Evolutionary conservation across 1,140 invertebrate genomes (phyloP).

Genomic region (Pseudachorutes palmiensis): DNA sequence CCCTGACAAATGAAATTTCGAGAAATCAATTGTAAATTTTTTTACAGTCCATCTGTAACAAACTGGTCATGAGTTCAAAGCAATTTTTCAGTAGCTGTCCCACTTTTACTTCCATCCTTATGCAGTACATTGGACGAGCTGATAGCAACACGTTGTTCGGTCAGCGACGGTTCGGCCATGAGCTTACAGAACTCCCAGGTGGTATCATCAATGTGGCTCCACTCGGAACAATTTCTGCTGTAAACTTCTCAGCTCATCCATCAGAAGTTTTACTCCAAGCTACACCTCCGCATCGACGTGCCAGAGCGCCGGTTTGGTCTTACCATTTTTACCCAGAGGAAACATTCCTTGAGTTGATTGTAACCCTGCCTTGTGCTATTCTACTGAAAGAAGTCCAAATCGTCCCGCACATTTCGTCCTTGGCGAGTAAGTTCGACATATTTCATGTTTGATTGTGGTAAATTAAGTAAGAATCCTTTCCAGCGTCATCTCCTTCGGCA

Average conservation of each 20-base stretch:
- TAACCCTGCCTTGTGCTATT: slow-evolving; percentile 81
- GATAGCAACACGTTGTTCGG: slow-evolving; percentile 31
- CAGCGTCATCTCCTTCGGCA: slow-evolving; percentile 70
- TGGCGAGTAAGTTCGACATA: slow-evolving; percentile 57
- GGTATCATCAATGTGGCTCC: slow-evolving; percentile 82
- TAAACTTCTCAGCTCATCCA: slow-evolving; percentile 74
- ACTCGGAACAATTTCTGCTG: slow-evolving; percentile 66
- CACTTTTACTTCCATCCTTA: slow-evolving; percentile 35
- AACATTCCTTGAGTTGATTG: slow-evolving; percentile 71
- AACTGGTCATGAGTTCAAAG: slow-evolving; percentile 28
- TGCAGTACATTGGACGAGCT: slow-evolving; percentile 34
- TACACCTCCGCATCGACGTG: slow-evolving; percentile 64
- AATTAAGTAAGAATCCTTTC: slow-evolving; percentile 15
- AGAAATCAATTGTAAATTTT: not conserved
- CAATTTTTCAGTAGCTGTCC: slow-evolving; percentile 36
- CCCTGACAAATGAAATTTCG: not conserved
- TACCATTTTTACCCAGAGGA: slow-evolving; percentile 90
- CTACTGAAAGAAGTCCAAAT: slow-evolving; percentile 78
- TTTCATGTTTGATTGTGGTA: not conserved
- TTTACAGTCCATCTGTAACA: slow-evolving; percentile 33
- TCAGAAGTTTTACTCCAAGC: slow-evolving; percentile 71
- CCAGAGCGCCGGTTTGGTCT: slow-evolving; percentile 78
- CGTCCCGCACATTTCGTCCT: slow-evolving; percentile 66
- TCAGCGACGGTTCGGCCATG: slow-evolving; percentile 37
- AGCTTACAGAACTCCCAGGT: slow-evolving; percentile 47